A percentile compares a stretch with the other conserved stretches of the same genome.
Conservation (phyloP, 2,797 vertebrate genomes). For the Hirundo rustica region DNA sequence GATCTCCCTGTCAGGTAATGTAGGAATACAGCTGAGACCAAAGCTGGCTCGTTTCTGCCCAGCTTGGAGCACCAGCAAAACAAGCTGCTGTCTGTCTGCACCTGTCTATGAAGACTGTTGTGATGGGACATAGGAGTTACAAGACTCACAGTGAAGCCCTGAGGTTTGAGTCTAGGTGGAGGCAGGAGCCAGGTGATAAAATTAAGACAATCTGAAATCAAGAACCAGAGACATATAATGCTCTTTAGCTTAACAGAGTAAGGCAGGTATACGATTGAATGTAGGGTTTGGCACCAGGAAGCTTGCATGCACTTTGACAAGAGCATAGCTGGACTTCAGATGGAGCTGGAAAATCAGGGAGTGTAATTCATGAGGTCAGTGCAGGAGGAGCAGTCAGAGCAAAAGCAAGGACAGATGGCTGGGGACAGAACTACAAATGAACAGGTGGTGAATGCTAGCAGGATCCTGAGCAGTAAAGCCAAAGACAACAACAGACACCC, state of each 20-base stretch:
- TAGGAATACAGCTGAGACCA: neutral
- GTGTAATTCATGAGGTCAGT: neutral
- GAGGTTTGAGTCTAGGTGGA: constrained; percentile 45
- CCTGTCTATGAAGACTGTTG: constrained; percentile 12
- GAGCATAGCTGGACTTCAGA: neutral
- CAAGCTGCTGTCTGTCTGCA: constrained; percentile 29
- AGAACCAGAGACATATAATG: neutral
- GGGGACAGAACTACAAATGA: neutral
- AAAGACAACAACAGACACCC: neutral
- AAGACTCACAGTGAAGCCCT: constrained; percentile 23
- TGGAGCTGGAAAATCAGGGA: neutral
- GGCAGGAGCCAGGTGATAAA: constrained; percentile 18
- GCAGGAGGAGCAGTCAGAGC: neutral
- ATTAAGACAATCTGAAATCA: constrained; percentile 46
- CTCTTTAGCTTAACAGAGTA: neutral
- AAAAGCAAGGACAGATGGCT: neutral
- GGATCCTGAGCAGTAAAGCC: neutral
- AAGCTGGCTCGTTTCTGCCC: neutral
- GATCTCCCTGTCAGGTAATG: neutral
- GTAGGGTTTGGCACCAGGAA: neutral
- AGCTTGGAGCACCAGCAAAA: neutral
- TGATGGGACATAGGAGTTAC: constrained; percentile 22
- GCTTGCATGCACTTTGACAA: neutral
- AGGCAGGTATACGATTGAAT: neutral
- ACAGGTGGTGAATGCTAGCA: neutral